Evolutionary conservation across 2,888 invertebrate genomes (phyloP).

Genomic region (Drosophila algonquin): DNA sequence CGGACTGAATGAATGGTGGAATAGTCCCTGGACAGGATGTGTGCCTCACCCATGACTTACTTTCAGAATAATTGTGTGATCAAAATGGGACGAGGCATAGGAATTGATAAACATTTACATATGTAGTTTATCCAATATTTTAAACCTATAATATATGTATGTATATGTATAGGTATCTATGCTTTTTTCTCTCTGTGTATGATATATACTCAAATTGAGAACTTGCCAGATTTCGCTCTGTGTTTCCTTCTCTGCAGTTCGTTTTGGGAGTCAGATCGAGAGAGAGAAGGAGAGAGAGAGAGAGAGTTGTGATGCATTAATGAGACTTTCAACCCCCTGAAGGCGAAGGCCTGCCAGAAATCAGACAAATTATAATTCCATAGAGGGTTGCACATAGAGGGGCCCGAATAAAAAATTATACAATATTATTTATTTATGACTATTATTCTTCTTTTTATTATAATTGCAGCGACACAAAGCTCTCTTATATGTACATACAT

Average conservation of each 20-base stretch:
- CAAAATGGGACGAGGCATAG: no score
- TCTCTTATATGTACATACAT: not conserved
- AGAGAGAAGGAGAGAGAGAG: constrained; percentile 4
- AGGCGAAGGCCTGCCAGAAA: not conserved
- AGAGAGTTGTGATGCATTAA: constrained; percentile 9
- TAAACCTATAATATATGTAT: no score
- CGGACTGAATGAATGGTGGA: not conserved
- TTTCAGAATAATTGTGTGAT: not conserved
- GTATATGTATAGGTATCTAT: no score
- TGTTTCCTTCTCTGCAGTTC: not conserved
- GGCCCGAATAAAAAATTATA: constrained; percentile 3
- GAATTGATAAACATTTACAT: no score
- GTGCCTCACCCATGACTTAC: constrained; percentile 13
- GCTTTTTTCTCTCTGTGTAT: not conserved
- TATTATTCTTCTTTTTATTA: constrained; percentile 6
- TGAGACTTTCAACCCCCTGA: constrained; percentile 30
- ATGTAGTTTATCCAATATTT: no score
- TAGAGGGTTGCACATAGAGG: constrained; percentile 13
- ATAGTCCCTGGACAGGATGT: constrained; percentile 57
- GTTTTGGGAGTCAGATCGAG: not conserved
- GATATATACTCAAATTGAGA: not conserved
- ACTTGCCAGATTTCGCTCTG: constrained; percentile 3
- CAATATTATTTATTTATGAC: constrained; percentile 21
- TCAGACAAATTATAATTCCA: constrained; percentile 22
- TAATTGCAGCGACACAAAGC: not conserved